Evolutionary conservation across 2,888 invertebrate species (phyloP), one percentile per base, ranked within the genome.

Genomic region (Agrotis puta): DNA sequence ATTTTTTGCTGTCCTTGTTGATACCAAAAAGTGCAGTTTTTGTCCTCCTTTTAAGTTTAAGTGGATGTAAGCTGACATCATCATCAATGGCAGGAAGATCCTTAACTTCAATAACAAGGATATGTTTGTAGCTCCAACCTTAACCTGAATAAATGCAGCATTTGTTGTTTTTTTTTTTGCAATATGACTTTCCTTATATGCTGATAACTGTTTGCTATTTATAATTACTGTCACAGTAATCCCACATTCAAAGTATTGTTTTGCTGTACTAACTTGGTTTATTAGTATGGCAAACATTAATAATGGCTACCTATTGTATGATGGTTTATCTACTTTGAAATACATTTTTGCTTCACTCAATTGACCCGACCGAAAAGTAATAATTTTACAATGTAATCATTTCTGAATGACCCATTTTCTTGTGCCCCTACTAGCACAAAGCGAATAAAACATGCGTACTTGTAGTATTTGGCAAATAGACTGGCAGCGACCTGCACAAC

Each of bases 51-150:
- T 48, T 22, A 57, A 39, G 61, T 56, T 54, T 18, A 45, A 11
- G 53, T 64, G 68, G 58, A 76, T 67, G 50, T 67, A 47, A 58
- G 54, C 27, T 56, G 51, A 27, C n/a, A 48, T 56, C 56, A 56
- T 56, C 33, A 33, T 56, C 56, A 24, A 58, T 69, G 64, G 64
- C 72, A 70, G 57, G 69, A 71, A 81, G 64, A 66, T 65, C 45
- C 45, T 66, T 63, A 58, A 18, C n/a, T 69, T 47, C 45, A 64
- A 27, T 48, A 45, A 43, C 53, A 59, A 69, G 54, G 65, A 64
- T 53, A 13, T 53, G 33, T 3, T 51, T 64, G 18, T 18, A 16
- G 11, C 39, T 20, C 39, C 11, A 20, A 50, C 59, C 82, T 70
- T 72, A 56, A 53, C 71, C 81, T 58, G 47, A 48, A 33, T 48